phyloP scores from a whole-genome alignment of 1,140 invertebrate species.

The Acromyrmex echinatior region DNA sequence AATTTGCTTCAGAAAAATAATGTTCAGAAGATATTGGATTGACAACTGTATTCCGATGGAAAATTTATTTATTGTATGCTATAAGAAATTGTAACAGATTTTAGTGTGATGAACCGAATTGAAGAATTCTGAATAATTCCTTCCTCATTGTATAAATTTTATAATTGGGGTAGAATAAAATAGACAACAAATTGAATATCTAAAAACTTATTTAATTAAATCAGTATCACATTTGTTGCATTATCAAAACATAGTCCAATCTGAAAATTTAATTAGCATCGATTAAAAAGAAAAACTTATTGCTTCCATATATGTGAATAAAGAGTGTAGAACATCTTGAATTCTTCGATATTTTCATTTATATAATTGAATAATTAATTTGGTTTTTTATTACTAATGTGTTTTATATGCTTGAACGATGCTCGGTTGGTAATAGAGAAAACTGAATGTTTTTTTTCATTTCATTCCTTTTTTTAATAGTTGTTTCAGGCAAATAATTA shows the following conservation, averaged over 20 bases:
- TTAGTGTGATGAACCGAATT: constrained; percentile 23
- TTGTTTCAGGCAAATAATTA: neutral
- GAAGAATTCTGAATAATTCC: constrained; percentile 17
- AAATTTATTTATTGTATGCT: constrained; percentile 12
- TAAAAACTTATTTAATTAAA: constrained; percentile 28
- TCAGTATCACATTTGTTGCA: constrained; percentile 3
- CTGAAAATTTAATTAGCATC: constrained; percentile 8
- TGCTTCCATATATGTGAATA: no score
- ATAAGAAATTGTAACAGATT: neutral
- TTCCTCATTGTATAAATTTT: constrained; percentile 45
- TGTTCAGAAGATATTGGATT: neutral
- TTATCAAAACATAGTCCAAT: constrained; percentile 53
- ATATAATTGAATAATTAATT: no score
- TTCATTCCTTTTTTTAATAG: neutral
- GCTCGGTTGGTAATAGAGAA: neutral
- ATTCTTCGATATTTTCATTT: no score
- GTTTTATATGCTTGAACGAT: neutral
- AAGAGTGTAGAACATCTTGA: no score
- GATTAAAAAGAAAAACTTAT: constrained; percentile 10
- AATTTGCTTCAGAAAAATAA: neutral
- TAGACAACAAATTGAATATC: constrained; percentile 20
- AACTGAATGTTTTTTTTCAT: neutral
- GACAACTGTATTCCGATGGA: neutral
- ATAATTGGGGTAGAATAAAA: constrained; percentile 1
- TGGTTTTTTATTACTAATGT: neutral